phyloP scores from a whole-genome alignment of 2,888 invertebrate species.

The Trichogramma dendrolimi region DNA sequence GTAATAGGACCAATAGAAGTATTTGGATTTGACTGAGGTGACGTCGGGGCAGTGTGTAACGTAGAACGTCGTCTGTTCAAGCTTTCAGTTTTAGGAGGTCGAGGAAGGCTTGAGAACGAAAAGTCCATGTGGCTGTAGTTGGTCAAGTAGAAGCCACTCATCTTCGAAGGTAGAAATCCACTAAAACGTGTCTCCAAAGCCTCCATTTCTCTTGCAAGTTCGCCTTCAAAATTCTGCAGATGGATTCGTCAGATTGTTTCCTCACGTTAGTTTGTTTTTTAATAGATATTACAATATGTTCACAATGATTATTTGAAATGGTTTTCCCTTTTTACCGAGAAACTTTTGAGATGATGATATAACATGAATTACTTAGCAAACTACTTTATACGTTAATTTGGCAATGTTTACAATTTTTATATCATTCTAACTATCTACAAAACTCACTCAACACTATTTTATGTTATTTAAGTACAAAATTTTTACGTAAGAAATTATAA shows the following conservation, averaged over 20 bases:
- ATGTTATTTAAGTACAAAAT: too few relatives aligned
- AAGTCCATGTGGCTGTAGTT: conserved; percentile 38
- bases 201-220: conserved; percentile 52
- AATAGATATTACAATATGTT: too few relatives aligned
- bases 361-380: too few relatives aligned
- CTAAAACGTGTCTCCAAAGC: conserved; percentile 51
- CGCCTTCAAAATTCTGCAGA: conserved; percentile 58
- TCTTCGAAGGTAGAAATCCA: conserved; percentile 47
- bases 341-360: too few relatives aligned
- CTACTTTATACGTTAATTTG: too few relatives aligned
- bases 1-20: conserved; percentile 35
- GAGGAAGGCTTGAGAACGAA: conserved; percentile 35
- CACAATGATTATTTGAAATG: too few relatives aligned
- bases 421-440: too few relatives aligned
- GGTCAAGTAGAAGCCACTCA: conserved; percentile 44
- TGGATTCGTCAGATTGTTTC: too few relatives aligned
- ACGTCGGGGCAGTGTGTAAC: conserved; percentile 25
- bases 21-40: neutral
- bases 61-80: neutral
- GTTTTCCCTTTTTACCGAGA: too few relatives aligned
- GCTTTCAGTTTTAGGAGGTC: neutral
- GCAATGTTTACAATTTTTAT: too few relatives aligned
- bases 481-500: neutral
- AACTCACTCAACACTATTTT: too few relatives aligned
- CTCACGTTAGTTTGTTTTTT: too few relatives aligned